phyloP scores from a whole-genome alignment of 1,140 invertebrate species.

The Agrilus planipennis region DNA sequence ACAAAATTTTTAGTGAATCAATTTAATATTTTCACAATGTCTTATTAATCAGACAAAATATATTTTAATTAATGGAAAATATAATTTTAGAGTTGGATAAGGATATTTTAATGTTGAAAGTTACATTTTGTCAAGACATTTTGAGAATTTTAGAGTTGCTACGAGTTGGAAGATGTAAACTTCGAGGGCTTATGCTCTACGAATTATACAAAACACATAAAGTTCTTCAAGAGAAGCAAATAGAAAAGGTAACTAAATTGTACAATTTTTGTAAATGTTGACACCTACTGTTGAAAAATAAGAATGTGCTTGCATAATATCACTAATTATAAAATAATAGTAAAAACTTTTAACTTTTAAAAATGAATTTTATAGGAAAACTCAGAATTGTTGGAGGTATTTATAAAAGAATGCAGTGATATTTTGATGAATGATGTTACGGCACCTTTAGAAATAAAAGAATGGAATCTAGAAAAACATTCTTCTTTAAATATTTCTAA shows the following conservation, averaged over 20 bases:
- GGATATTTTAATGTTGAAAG: conserved; percentile 18
- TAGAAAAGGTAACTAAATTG: background rate
- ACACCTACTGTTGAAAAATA: background rate
- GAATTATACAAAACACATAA: conserved; percentile 14
- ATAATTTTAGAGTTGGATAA: too few relatives aligned
- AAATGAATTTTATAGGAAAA: background rate
- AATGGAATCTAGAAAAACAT: background rate
- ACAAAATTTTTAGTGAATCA: too few relatives aligned
- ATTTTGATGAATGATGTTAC: conserved; percentile 13
- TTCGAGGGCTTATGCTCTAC: conserved; percentile 30
- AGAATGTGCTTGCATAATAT: too few relatives aligned
- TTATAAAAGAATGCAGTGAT: conserved; percentile 9
- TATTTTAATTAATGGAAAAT: too few relatives aligned
- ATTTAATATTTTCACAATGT: too few relatives aligned
- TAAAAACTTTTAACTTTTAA: too few relatives aligned
- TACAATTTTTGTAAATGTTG: background rate
- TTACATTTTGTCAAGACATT: conserved; percentile 33
- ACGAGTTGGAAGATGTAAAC: conserved; percentile 34
- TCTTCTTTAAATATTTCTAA: conserved; percentile 1
- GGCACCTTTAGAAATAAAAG: conserved; percentile 15
- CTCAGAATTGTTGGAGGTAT: background rate
- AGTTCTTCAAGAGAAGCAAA: background rate
- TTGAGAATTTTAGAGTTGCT: conserved; percentile 33
- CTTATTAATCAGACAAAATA: too few relatives aligned
- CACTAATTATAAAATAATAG: too few relatives aligned